Evolutionary conservation across 2,888 invertebrate species (phyloP), one percentile per base, ranked within the genome.

Genomic region (Morpho helenor): DNA sequence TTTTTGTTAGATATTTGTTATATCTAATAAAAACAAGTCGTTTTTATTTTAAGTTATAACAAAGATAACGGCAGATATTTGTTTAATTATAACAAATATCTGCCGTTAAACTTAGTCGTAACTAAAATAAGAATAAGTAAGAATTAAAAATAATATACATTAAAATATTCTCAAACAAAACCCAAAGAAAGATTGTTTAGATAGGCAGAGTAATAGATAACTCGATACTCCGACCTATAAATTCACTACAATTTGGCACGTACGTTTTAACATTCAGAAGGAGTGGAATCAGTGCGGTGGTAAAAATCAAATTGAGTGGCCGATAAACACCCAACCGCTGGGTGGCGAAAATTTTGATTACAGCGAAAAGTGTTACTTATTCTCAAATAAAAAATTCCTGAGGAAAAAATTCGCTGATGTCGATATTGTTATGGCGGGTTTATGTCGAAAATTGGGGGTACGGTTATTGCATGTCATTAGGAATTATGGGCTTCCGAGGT

Each of bases 401-500:
- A 63, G 66, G 66, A 84, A 84, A 85, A 86, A 79, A 77, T 82
- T 84, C 76, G 90, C 90, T 90, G 90, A 90, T 90, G 90, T 86
- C 89, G 90, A 90, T 90, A 90, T 90, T 90, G 89, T 90, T 90
- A 90, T 88, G 87, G 86, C 81, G 87, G 90, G 88, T 90, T 90
- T 90, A 90, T 81, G 88, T 87, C 74, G 84, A 84, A 89, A 89
- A 90, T 89, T 90, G 89, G 88, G 88, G 90, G 89, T 87, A 88
- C 88, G 85, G 84, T 90, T 90, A 90, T 90, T 90, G 89, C 89
- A 90, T 89, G 89, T 90, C 90, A 90, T 90, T 90, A 90, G 90
- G 88, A 90, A 89, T 90, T 90, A 90, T 89, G 90, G 87, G 88
- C 88, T 88, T 82, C 79, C 75, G 81, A 82, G 84, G 85, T 80